Percentiles rank a stretch among this genome's conserved stretches.
phyloP scores from a whole-genome alignment of 2,113 vertebrate genomes.

The Sinosuthora webbiana region DNA sequence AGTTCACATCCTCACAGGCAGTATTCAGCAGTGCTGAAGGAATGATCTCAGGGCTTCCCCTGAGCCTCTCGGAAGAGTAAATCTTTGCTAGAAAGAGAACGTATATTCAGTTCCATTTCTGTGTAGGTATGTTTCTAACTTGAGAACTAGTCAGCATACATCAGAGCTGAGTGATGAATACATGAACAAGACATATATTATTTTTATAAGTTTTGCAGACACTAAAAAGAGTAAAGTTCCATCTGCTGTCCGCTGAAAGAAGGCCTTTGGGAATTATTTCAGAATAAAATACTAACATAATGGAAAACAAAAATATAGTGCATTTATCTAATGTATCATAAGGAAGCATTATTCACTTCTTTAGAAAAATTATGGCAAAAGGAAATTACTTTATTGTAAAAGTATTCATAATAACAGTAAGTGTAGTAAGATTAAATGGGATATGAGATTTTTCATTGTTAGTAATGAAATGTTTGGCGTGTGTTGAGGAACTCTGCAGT shows the following conservation, averaged over 20 bases:
- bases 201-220: conserved; percentile 40
- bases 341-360: not conserved
- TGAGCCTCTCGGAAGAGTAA: conserved; percentile 26
- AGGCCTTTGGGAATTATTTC: not conserved
- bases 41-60: not conserved
- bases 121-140: conserved; percentile 45
- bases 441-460: not conserved
- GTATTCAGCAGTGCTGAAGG: not conserved
- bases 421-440: not conserved
- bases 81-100: conserved; percentile 50
- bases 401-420: not conserved
- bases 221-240: conserved; percentile 18
- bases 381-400: not conserved
- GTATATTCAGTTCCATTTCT: conserved; percentile 33
- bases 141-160: conserved; percentile 27
- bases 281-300: not conserved
- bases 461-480: not conserved
- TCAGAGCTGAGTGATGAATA: conserved; percentile 53
- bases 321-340: not conserved
- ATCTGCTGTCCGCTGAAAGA: not conserved
- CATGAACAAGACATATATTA: conserved; percentile 25
- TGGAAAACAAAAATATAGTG: not conserved
- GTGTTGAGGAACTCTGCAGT: not conserved
- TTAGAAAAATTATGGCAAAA: not conserved
- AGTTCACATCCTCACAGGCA: not conserved